A percentile compares a stretch with the other conserved stretches of the same genome.
These are phyloP conservation scores for Drosophila nigrodunni DNA, from an alignment of 1,140 invertebrate genomes.

Conservation along the genomic window DNA sequence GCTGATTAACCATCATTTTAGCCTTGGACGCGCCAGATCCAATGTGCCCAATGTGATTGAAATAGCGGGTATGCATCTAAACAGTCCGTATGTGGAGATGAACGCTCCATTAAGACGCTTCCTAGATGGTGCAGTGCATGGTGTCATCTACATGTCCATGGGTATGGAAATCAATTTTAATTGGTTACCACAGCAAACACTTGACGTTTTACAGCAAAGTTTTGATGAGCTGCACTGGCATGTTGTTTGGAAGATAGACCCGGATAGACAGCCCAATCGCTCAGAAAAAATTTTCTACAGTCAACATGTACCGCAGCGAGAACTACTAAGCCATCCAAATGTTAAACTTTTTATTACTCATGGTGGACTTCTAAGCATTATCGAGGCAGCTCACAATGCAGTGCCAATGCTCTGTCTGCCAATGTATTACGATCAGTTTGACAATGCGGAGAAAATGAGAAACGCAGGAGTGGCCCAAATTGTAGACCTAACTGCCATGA, in stretches of 20 bases:
- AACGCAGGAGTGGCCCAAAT: slow-evolving; percentile 86
- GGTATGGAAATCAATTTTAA: slow-evolving; percentile 86
- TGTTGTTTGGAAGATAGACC: slow-evolving; percentile 86
- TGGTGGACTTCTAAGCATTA: slow-evolving; percentile 85
- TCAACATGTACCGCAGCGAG: slow-evolving; percentile 85
- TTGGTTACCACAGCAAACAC: slow-evolving; percentile 85
- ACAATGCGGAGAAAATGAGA: slow-evolving; percentile 55
- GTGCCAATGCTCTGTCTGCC: slow-evolving; percentile 59
- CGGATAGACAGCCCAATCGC: slow-evolving; percentile 59
- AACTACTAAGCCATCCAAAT: slow-evolving; percentile 84
- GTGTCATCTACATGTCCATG: slow-evolving; percentile 87
- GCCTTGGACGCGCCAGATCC: slow-evolving; percentile 62
- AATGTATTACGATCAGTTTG: slow-evolving; percentile 60
- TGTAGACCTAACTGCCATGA: slow-evolving; percentile 5
- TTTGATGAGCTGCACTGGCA: slow-evolving; percentile 68
- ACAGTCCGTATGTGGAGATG: slow-evolving; percentile 75
- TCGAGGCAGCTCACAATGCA: slow-evolving; percentile 84
- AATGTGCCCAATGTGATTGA: slow-evolving; percentile 77
- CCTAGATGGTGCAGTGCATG: slow-evolving; percentile 86
- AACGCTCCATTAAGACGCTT: slow-evolving; percentile 81
- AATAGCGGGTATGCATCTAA: slow-evolving; percentile 87
- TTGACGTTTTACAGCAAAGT: slow-evolving; percentile 34
- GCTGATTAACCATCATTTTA: slow-evolving; percentile 76
- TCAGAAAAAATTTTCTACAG: slow-evolving; percentile 88
- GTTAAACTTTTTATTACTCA: slow-evolving; percentile 86